These are phyloP conservation scores for Calypte anna DNA, from an alignment of 2,113 vertebrate species.

Conservation along the genomic window DNA sequence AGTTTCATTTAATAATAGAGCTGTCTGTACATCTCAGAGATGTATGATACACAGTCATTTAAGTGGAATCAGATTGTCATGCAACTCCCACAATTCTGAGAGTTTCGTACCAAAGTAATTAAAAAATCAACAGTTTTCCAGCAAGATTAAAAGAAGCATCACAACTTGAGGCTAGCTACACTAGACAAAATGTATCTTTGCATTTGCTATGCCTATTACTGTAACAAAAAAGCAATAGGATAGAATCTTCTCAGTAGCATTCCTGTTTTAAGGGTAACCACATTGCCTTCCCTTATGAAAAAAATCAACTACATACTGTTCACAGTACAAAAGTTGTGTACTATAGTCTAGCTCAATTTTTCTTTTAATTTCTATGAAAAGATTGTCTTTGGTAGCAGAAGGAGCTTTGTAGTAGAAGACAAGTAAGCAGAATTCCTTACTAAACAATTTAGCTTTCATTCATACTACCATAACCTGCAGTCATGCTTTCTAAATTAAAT, in stretches of 20 bases:
- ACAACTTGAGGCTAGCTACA: not conserved
- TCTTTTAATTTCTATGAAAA: not conserved
- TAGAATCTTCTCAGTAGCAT: not conserved
- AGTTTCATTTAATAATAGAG: slow-evolving; percentile 20
- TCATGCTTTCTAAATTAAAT: not conserved
- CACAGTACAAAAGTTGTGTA: not conserved
- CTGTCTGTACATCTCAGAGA: not conserved
- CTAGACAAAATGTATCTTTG: not conserved
- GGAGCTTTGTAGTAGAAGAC: not conserved
- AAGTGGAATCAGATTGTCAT: not conserved
- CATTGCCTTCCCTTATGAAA: not conserved
- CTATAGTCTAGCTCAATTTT: not conserved
- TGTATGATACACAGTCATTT: not conserved
- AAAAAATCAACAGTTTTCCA: not conserved
- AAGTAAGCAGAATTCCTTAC: not conserved
- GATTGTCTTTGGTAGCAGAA: not conserved
- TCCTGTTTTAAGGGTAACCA: not conserved
- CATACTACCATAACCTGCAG: not conserved
- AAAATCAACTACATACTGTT: not conserved
- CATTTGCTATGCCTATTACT: not conserved
- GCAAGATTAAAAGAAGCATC: not conserved
- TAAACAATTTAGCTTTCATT: not conserved
- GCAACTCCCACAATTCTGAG: not conserved
- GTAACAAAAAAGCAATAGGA: not conserved
- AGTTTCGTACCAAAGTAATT: slow-evolving; percentile 12